A percentile compares a stretch with the other conserved stretches of the same genome.
These are phyloP conservation scores for Chaetops frenatus DNA, from an alignment of 2,113 vertebrate genomes.

Conservation along the genomic window DNA sequence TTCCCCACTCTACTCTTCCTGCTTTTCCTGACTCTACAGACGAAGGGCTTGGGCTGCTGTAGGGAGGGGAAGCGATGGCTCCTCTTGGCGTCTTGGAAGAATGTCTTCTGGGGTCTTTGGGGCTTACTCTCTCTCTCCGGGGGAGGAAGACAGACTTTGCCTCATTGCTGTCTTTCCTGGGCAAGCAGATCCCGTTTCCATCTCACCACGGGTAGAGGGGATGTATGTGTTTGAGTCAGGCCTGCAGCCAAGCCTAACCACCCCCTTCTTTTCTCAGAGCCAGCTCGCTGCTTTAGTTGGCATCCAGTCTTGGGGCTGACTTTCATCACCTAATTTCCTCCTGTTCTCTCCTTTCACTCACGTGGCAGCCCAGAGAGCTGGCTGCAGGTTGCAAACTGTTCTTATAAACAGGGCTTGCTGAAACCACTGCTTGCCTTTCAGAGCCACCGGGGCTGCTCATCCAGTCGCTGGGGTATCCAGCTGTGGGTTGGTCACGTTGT, in stretches of 20 bases:
- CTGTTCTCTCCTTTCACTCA: constrained; percentile 56
- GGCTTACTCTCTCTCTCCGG: not conserved
- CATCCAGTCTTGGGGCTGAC: constrained; percentile 41
- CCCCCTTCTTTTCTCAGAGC: constrained; percentile 17
- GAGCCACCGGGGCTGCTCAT: not conserved
- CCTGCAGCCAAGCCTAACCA: constrained; percentile 9
- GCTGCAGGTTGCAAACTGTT: constrained; percentile 45
- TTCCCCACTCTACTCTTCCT: not conserved
- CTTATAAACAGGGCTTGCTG: constrained; percentile 13
- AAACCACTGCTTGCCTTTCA: constrained; percentile 1
- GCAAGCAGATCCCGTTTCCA: constrained; percentile 21
- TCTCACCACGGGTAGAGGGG: not conserved
- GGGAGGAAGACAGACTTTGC: not conserved
- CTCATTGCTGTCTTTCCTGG: not conserved
- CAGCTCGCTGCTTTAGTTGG: constrained; percentile 62
- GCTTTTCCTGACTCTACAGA: not conserved
- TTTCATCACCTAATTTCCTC: constrained; percentile 65
- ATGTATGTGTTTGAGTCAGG: constrained; percentile 2
- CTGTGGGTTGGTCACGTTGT: not conserved
- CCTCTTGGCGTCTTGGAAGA: not conserved
- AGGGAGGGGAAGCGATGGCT: not conserved
- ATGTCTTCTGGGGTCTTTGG: not conserved
- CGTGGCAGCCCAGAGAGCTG: constrained; percentile 45
- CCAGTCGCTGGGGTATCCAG: not conserved
- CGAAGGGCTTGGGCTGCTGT: not conserved